Evolutionary conservation across 2,797 vertebrate species (phyloP), one percentile per base, ranked within the genome.

Genomic region (Muscicapa comitata): DNA sequence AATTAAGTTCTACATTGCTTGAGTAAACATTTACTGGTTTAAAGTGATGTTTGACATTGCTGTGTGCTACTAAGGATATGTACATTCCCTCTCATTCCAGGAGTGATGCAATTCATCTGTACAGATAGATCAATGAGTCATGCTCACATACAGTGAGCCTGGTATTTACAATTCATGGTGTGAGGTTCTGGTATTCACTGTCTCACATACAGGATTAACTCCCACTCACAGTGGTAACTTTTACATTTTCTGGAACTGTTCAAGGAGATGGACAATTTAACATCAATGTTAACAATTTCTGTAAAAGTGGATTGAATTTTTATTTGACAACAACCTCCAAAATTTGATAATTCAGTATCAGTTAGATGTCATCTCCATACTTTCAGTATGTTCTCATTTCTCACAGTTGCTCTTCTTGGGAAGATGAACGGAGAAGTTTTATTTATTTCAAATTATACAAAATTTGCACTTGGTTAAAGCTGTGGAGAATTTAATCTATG

Each of bases 201-300:
- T 92, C 71, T 91, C 77, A 67, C 35, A 12, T 74, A 29, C 19
- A 76, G 66, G 24, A 71, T 93, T 84, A 84, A 73, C 67, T 93
- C 84, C 81, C 63, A 35, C 94, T 45, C 47, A 28, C n/a, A 73
- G 11, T 66, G 59, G 45, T 28, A 92, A 88, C 25, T 80, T 86
- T 9, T 85, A 63, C 0, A 0, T 80, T 94, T 92, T 94, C 71
- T 85, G 71, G 61, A 72, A 43, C 57, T 0, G 0, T 59, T 85
- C 68, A 85, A 92, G 53, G 63, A 90, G 71, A 57, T 54, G 38
- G 77, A 87, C 45, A 28, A 70, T 57, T 93, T 88, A 55, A 40
- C 65, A 76, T 95, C 43, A 71, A 76, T 88, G 79, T 90, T 95
- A 95, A 87, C 59, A 82, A 14, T 76, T 89, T 89, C 11, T 37